These are phyloP conservation scores for Antheraea pernyi DNA, from an alignment of 1,140 invertebrate species.

Conservation along the genomic window DNA sequence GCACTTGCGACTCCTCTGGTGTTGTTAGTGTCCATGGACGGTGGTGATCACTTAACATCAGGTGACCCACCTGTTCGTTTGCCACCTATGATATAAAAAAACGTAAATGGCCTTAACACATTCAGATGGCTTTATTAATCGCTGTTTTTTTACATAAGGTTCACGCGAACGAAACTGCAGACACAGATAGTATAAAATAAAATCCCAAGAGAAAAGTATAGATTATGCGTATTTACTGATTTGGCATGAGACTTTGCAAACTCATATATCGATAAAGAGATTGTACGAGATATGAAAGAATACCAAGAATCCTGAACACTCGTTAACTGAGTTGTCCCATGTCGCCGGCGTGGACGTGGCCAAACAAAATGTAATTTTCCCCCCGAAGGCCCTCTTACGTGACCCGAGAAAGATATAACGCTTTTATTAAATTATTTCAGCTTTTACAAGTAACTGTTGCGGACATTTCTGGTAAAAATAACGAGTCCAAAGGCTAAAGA, in stretches of 20 bases:
- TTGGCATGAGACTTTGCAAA: conserved; percentile 46
- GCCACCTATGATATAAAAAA: too few species aligned
- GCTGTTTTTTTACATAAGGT: too few species aligned
- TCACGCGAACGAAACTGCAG: too few species aligned
- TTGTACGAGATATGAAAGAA: conserved; percentile 61
- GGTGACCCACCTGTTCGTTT: too few species aligned
- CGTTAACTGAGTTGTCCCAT: conserved; percentile 69
- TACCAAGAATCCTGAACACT: conserved; percentile 66
- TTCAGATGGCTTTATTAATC: too few species aligned
- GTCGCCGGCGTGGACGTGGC: conserved; percentile 57
- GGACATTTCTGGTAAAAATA: conserved; percentile 53
- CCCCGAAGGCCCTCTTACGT: conserved; percentile 66
- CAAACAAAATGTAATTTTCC: conserved; percentile 75
- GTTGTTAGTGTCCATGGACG: too few species aligned
- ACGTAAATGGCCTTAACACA: too few species aligned
- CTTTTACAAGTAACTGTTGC: conserved; percentile 61
- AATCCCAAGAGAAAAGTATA: background rate
- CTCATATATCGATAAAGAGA: conserved; percentile 45
- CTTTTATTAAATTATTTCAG: conserved; percentile 72
- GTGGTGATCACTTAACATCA: too few species aligned
- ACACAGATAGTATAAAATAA: background rate
- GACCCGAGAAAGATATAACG: conserved; percentile 70
- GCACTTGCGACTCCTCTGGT: too few species aligned
- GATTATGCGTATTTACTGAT: conserved; percentile 31
- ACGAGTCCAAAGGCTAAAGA: conserved; percentile 44